A percentile compares a stretch with the other conserved stretches of the same genome.
These are phyloP conservation scores for Cacatua alba DNA, from an alignment of 2,113 vertebrate species.

Conservation along the genomic window DNA sequence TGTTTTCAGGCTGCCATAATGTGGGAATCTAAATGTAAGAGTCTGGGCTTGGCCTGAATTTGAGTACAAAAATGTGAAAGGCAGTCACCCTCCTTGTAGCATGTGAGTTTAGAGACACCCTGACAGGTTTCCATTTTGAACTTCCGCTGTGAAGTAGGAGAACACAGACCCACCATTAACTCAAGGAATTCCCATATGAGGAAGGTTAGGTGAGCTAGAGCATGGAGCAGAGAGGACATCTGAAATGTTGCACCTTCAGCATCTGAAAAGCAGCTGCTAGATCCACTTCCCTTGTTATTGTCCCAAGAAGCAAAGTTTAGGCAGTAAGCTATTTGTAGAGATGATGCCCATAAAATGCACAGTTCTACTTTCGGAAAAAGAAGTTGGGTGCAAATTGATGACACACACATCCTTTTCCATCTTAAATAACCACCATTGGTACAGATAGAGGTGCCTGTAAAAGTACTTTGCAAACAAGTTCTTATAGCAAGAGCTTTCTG, in stretches of 20 bases:
- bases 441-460: not conserved
- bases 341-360: not conserved
- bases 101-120: not conserved
- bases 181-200: rapidly evolving
- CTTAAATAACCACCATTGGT: not conserved
- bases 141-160: not conserved
- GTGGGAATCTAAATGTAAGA: not conserved
- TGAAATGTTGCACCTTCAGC: not conserved
- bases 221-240: not conserved
- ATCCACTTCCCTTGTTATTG: not conserved
- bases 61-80: not conserved
- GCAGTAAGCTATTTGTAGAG: not conserved
- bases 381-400: not conserved
- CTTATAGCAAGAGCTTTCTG: not conserved
- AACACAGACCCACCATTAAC: rapidly evolving
- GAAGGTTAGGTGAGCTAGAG: not conserved
- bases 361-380: not conserved
- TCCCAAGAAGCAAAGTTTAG: not conserved
- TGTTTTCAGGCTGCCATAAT: not conserved
- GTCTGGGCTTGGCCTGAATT: not conserved
- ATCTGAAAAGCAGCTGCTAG: not conserved
- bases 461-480: not conserved
- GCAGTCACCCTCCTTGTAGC: not conserved
- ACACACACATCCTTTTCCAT: not conserved
- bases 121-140: not conserved